Conservation (phyloP, 2,888 invertebrate genomes). For the Papilio gigon region DNA sequence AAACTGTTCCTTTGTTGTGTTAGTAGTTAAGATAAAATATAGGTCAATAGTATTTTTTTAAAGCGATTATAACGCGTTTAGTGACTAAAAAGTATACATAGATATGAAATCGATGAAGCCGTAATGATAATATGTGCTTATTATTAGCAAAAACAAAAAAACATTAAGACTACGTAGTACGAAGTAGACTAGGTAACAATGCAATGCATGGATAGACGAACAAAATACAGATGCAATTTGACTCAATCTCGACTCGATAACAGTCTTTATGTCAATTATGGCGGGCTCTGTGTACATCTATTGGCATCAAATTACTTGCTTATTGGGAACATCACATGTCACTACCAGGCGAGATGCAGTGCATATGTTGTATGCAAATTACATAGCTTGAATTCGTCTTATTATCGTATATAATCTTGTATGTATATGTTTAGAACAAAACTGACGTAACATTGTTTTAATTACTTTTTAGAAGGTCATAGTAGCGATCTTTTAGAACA, state of each 20-base stretch:
- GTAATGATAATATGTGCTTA: not conserved
- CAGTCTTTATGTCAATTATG: slow-evolving; percentile 1
- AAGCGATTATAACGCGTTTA: too few relatives aligned
- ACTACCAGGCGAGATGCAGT: not conserved
- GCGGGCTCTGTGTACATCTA: not conserved
- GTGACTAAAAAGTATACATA: not conserved
- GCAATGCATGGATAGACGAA: not conserved
- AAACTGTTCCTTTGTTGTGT: too few relatives aligned
- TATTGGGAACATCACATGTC: slow-evolving; percentile 5
- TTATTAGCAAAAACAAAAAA: not conserved
- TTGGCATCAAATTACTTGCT: not conserved
- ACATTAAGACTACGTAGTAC: too few relatives aligned
- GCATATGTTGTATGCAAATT: slow-evolving; percentile 2
- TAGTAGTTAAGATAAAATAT: too few relatives aligned
- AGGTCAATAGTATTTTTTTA: not conserved
- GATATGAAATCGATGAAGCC: not conserved
- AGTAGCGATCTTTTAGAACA: too few relatives aligned
- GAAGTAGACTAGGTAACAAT: too few relatives aligned
- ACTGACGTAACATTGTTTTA: not conserved
- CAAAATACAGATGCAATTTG: not conserved
- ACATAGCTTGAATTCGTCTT: not conserved
- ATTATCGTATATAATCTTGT: not conserved
- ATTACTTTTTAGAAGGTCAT: too few relatives aligned
- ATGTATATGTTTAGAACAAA: not conserved
- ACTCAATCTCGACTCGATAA: not conserved